Evolutionary conservation across 2,113 vertebrate species (phyloP), one percentile per base, ranked within the genome.

Genomic region (Sylvietta virens): DNA sequence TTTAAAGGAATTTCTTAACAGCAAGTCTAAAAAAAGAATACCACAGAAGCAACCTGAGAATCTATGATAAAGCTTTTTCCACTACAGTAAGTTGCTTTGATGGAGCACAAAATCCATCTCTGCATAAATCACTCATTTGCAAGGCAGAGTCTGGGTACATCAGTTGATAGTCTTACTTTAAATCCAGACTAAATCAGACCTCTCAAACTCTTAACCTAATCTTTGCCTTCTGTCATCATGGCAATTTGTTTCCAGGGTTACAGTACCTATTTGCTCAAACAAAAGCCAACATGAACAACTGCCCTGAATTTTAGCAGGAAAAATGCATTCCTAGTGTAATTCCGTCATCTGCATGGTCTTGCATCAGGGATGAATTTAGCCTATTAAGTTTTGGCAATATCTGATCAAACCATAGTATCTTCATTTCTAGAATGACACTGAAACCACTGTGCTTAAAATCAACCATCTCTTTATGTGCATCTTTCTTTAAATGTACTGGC

Each of bases 211-310:
- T 91, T 87, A 94, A 81, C 69, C 53, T 95, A 96, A 93, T 92
- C 72, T 72, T 45, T 88, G 73, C 73, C 72, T 86, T 90, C 88
- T 64, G 33, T 79, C 86, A 96, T 93, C 48, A 33, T n/a, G 69
- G 57, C 92, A 91, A 93, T 95, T 94, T 84, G 88, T 96, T 94
- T 79, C 93, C 92, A 97, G 69, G 88, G 84, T 84, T 88, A 96
- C 90, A 54, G 69, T 81, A 90, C 88, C 91, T 81, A 90, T 81
- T 90, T 93, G 87, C n/a, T 56, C 42, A 76, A 82, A 58, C 42
- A 47, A 71, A 95, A 93, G 76, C 37, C 56, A 94, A 27, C 27
- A 31, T 74, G 79, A 95, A 88, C 56, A 92, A 95, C 42, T 88
- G 82, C 65, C 53, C 48, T 64, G 72, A 92, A 74, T 90, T 93